These are phyloP conservation scores for Chironomus tentans DNA, from an alignment of 2,888 invertebrate genomes.

Conservation along the genomic window DNA sequence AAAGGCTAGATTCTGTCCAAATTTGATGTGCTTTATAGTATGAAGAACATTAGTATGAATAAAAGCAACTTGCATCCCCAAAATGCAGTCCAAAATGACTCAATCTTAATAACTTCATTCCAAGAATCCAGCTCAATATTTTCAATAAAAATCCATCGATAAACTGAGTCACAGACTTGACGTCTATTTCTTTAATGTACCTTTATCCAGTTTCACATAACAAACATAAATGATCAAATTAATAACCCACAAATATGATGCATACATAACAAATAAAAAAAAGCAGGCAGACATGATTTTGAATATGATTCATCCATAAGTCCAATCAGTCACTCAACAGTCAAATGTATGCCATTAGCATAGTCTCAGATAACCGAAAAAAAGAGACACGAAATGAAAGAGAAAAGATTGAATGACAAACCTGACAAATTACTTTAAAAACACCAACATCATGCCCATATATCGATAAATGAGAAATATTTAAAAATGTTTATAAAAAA, in stretches of 20 bases:
- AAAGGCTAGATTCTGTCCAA: no score
- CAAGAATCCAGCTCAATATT: no score
- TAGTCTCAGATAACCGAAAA: not conserved
- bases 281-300: not conserved
- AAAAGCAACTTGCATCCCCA: no score
- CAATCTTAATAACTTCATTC: no score
- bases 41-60: no score
- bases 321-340: not conserved
- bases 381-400: not conserved
- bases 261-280: not conserved
- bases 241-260: not conserved
- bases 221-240: not conserved
- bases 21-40: no score
- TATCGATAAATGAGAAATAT: constrained; percentile 4
- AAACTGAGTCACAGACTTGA: no score
- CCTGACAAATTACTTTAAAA: constrained; percentile 8
- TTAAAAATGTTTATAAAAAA: not conserved
- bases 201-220: no score
- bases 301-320: not conserved
- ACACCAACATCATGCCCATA: not conserved
- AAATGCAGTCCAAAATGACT: no score
- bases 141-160: no score
- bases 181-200: no score
- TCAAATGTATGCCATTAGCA: not conserved
- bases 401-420: not conserved